These are phyloP conservation scores for Urocyon cinereoargenteus DNA, from an alignment of 2,797 vertebrate genomes.

Conservation along the genomic window DNA sequence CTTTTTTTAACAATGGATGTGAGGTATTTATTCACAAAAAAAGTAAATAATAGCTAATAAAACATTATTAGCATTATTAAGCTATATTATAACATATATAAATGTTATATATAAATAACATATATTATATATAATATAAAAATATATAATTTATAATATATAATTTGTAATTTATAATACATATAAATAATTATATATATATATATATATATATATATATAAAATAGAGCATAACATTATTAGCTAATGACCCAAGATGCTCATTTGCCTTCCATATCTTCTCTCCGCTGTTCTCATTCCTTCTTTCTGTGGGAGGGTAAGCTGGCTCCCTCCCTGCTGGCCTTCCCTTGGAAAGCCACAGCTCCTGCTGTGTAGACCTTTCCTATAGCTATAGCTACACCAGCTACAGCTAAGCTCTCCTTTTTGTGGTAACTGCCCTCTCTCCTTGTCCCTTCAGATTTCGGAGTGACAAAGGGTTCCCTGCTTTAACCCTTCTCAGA, in stretches of 20 bases:
- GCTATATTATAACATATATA: too few species aligned
- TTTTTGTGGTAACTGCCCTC: not conserved
- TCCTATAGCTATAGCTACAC: not conserved
- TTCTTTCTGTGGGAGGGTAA: not conserved
- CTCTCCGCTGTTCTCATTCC: not conserved
- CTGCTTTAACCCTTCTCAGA: not conserved
- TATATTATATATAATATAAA: too few species aligned
- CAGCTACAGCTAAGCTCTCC: not conserved
- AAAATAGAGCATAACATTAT: too few species aligned
- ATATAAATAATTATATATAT: too few species aligned
- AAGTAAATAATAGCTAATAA: not conserved
- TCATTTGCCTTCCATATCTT: not conserved
- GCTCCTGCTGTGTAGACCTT: not conserved
- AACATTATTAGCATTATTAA: too few species aligned
- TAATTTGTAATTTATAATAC: too few species aligned
- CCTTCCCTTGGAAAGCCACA: not conserved
- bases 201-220: too few species aligned
- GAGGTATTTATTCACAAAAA: not conserved
- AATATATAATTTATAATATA: too few species aligned
- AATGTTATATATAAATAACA: too few species aligned
- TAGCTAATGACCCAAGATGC: not conserved
- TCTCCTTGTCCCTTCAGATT: not conserved
- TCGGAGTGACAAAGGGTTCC: not conserved
- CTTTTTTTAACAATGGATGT: slow-evolving; percentile 1
- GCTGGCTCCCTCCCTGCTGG: not conserved